A percentile compares a stretch with the other conserved stretches of the same genome.
These are phyloP conservation scores for Formicarius rufipectus DNA, from an alignment of 2,113 vertebrate genomes.

Conservation along the genomic window DNA sequence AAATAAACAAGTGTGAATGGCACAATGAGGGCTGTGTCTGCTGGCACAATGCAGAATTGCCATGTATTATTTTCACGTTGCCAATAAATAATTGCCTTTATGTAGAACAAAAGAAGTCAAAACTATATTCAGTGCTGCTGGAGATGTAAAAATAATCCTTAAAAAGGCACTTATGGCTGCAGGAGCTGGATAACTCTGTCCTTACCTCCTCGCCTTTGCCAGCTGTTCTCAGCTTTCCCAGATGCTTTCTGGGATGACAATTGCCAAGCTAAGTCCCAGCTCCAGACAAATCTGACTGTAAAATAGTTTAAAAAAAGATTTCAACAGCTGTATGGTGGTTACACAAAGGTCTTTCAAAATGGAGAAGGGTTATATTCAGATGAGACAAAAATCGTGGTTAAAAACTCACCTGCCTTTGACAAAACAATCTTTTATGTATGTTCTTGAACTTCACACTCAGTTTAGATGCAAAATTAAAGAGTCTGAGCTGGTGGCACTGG, in stretches of 20 bases:
- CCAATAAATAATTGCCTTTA: slow-evolving; percentile 63
- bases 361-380: no score
- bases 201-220: not conserved
- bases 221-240: not conserved
- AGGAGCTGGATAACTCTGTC: not conserved
- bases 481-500: not conserved
- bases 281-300: not conserved
- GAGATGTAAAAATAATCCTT: slow-evolving; percentile 18
- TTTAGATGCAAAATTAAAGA: no score
- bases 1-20: slow-evolving; percentile 71
- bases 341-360: not conserved
- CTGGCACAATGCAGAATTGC: slow-evolving; percentile 68
- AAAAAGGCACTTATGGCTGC: not conserved
- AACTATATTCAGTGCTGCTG: slow-evolving; percentile 18
- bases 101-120: slow-evolving; percentile 45
- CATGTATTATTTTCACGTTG: slow-evolving; percentile 10
- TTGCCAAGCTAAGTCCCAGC: not conserved
- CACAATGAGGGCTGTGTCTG: slow-evolving; percentile 75
- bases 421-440: no score
- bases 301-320: not conserved
- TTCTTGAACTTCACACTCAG: no score
- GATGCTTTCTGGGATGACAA: not conserved
- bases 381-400: not conserved
- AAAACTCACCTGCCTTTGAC: not conserved
- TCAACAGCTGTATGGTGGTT: not conserved